Percentiles rank a stretch among this genome's conserved stretches.
Evolutionary conservation across 1,140 invertebrate genomes (phyloP).

Genomic region (Euwallacea fornicatus): DNA sequence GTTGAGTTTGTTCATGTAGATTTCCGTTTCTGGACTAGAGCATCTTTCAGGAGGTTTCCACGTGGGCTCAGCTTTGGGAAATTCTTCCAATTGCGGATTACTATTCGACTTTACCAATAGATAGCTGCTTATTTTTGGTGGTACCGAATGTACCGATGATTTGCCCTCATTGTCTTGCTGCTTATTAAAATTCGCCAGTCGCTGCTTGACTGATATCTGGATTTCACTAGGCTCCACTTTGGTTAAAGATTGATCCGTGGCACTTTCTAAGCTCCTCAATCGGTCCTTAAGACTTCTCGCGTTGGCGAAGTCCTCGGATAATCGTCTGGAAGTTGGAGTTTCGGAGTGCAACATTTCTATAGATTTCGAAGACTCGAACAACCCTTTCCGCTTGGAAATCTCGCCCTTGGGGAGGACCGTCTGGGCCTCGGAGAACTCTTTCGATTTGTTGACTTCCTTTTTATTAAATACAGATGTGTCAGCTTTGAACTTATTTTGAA

Average conservation of each 20-base stretch:
- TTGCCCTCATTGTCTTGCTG: constrained; percentile 47
- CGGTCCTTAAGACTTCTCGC: constrained; percentile 72
- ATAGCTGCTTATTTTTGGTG: constrained; percentile 44
- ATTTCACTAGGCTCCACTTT: constrained; percentile 43
- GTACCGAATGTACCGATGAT: constrained; percentile 35
- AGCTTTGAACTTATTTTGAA: constrained; percentile 58
- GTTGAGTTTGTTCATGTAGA: constrained; percentile 48
- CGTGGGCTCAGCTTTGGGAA: constrained; percentile 30
- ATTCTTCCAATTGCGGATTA: constrained; percentile 32
- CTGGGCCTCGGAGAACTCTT: constrained; percentile 56
- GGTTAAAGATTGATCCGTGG: constrained; percentile 45
- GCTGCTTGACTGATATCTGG: constrained; percentile 45
- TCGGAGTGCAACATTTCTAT: constrained; percentile 49
- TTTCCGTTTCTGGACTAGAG: constrained; percentile 48
- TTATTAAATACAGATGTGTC: constrained; percentile 46
- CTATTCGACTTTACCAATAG: constrained; percentile 43
- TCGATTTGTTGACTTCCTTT: constrained; percentile 50
- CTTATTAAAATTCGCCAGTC: constrained; percentile 46
- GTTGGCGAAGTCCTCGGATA: constrained; percentile 62
- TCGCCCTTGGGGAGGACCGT: constrained; percentile 72
- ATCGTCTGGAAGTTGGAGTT: constrained; percentile 53
- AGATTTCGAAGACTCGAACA: constrained; percentile 70
- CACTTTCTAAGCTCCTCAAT: constrained; percentile 65
- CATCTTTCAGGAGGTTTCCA: constrained; percentile 40
- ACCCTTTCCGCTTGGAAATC: constrained; percentile 76